Base-by-base conservation (phyloP, 2,888 invertebrate species). In the Drosophila cognata region DNA sequence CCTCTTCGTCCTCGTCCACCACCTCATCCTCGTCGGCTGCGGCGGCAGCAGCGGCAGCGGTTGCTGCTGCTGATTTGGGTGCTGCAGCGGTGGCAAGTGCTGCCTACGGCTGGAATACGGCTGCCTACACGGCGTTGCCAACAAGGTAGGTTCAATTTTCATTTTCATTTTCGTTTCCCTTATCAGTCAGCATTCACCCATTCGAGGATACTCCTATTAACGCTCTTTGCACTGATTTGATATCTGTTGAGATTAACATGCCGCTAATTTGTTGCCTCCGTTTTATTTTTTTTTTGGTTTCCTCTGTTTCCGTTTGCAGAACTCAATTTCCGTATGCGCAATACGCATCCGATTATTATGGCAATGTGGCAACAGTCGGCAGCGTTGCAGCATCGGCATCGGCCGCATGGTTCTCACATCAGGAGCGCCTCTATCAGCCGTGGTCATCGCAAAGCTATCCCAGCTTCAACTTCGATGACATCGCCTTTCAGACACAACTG, bases 401-500 rank as follows among this genome's bases (percentile, higher is more conserved):
- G 8, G 91, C 92, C n/a, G 91, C 91, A 16, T 93, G 93, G 93
- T 93, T 93, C 61, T 88, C 93, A 4, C 92, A 92, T 50, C 93
- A 92, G 78, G 92, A 92, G 71, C 89, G 92, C 1, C 77, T 92
- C 18, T 92, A 92, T 38, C 91, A 92, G 77, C 91, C 92, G 0
- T 93, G 93, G 93, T 90, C 92, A 4, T 83, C 92, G 2, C 91
- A 91, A 55, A 88, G 91, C 29, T 93, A 92, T 82, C 88, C 93
- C 4, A 88, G 89, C 60, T 92, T 92, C 36, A 92, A 92, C 63
- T 92, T 93, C 29, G 93, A 93, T 18, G 93, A 93, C 64, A 91
- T 93, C 31, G 92, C 93, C 48, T 92, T 92, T 71, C 93, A 93
- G 73, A 71, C 95, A 2, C 95, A 95, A 72, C 94, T 95, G 43